Evolutionary conservation across 1,140 invertebrate species (phyloP).

Genomic region (Rhopalosiphum padi): DNA sequence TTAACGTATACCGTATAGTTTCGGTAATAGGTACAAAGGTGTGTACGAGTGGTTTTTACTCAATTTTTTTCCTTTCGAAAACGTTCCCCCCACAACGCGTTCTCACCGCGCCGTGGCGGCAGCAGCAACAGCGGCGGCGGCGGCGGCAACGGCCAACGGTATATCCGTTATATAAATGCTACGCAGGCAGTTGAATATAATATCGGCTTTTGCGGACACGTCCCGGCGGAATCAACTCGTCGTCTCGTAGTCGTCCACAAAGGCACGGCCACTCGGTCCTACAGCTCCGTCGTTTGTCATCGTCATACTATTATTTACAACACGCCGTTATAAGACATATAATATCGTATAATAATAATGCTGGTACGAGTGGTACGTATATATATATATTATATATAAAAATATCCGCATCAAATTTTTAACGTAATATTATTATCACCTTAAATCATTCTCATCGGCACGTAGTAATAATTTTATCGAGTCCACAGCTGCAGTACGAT

Average conservation of each 20-base stretch:
- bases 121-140: not conserved
- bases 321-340: not conserved
- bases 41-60: not conserved
- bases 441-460: not conserved
- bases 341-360: not conserved
- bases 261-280: not conserved
- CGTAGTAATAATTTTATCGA: slow-evolving; percentile 7
- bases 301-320: no score
- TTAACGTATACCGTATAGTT: not conserved
- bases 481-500: not conserved
- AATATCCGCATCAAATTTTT: not conserved
- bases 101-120: no score
- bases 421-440: not conserved
- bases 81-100: not conserved
- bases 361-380: not conserved
- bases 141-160: not conserved
- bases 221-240: not conserved
- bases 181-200: not conserved
- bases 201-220: not conserved
- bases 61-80: not conserved
- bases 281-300: not conserved
- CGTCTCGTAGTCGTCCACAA: not conserved
- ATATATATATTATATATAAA: not conserved
- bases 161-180: not conserved
- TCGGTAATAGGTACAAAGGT: not conserved